These are phyloP conservation scores for Conops quadrifasciatus DNA, from an alignment of 2,888 invertebrate species.

Conservation along the genomic window DNA sequence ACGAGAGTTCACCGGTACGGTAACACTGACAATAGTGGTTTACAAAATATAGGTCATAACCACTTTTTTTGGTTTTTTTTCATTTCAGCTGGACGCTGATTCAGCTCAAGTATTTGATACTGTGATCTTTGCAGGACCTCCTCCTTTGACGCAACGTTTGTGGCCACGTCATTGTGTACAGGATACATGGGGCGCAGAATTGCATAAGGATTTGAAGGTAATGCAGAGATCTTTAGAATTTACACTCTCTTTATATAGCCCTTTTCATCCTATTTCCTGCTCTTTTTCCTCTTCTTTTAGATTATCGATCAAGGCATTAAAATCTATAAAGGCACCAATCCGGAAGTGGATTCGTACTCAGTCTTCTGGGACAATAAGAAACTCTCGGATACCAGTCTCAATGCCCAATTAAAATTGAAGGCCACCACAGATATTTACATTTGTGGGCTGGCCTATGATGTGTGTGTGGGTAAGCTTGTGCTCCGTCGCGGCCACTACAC, in stretches of 20 bases:
- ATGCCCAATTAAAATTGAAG: constrained; percentile 79
- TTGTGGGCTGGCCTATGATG: constrained; percentile 94
- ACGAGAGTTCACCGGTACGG: constrained; percentile 76
- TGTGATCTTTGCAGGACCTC: constrained; percentile 89
- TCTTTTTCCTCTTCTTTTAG: constrained; percentile 60
- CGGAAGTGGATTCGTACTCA: constrained; percentile 96
- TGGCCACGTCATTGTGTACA: constrained; percentile 98
- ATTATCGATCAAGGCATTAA: constrained; percentile 79
- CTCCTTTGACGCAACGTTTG: constrained; percentile 84
- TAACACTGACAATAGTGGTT: not conserved
- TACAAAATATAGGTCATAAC: too few relatives aligned
- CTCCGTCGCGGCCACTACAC: too few relatives aligned
- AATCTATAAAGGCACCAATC: constrained; percentile 91
- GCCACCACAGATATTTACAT: constrained; percentile 92
- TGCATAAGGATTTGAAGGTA: constrained; percentile 89
- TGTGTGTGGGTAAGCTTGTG: constrained; percentile 79
- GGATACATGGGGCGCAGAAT: constrained; percentile 92
- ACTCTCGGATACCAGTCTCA: constrained; percentile 84
- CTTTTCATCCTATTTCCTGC: not conserved
- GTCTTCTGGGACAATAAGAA: constrained; percentile 99
- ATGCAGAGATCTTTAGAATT: not conserved
- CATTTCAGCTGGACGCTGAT: constrained; percentile 73
- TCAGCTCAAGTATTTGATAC: constrained; percentile 87
- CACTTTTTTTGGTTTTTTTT: constrained; percentile 6
- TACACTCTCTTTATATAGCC: not conserved